These are phyloP conservation scores for Rhincodon typus DNA, from an alignment of 2,797 vertebrate genomes.

Conservation along the genomic window DNA sequence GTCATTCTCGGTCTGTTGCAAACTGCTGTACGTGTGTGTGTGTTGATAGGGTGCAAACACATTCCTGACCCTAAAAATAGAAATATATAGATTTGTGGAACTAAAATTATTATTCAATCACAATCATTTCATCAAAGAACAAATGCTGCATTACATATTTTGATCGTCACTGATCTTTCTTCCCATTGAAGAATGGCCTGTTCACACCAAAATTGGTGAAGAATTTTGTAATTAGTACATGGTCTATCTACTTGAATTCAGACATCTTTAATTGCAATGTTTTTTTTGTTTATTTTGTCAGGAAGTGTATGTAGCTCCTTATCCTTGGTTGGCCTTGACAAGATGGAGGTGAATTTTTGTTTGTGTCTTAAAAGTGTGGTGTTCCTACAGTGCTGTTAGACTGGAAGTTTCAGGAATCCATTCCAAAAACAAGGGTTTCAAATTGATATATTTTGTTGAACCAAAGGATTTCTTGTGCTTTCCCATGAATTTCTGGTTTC, in stretches of 20 bases:
- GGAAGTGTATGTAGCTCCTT: neutral
- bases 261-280: too few species aligned
- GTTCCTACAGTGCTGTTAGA: neutral
- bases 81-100: neutral
- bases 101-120: neutral
- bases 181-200: neutral
- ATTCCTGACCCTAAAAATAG: neutral
- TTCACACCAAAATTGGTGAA: too few species aligned
- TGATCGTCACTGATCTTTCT: neutral
- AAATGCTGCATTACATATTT: neutral
- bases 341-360: neutral
- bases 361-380: neutral
- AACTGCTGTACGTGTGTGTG: neutral
- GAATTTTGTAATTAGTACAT: too few species aligned
- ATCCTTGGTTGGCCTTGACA: neutral
- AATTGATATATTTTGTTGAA: neutral
- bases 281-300: neutral
- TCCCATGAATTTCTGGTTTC: neutral
- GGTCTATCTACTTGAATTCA: too few species aligned
- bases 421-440: neutral
- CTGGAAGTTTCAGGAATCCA: neutral
- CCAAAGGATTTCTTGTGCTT: neutral
- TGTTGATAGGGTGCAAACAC: neutral
- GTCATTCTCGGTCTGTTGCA: neutral
- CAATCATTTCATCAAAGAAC: neutral